These are phyloP conservation scores for Lasioglossum marginatum DNA, from an alignment of 2,888 invertebrate genomes.

Conservation along the genomic window DNA sequence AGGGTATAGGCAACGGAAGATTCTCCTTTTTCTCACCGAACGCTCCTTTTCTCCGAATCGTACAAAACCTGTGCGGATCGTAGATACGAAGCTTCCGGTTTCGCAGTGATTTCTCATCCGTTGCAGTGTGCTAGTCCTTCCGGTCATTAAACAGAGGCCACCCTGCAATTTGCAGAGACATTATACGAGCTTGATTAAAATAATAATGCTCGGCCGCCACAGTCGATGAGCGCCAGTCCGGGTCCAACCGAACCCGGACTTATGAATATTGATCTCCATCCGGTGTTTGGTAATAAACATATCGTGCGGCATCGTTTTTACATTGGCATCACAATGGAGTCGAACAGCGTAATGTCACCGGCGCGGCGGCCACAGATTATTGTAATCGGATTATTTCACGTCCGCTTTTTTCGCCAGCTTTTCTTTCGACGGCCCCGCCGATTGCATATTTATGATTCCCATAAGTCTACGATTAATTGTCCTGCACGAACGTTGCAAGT, in stretches of 20 bases:
- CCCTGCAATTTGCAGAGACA: slow-evolving; percentile 73
- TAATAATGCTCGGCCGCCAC: slow-evolving; percentile 74
- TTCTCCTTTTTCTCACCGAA: slow-evolving; percentile 12
- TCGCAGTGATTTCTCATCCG: slow-evolving; percentile 67
- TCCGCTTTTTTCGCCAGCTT: slow-evolving; percentile 37
- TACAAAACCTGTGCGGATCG: slow-evolving; percentile 33
- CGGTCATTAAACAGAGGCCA: slow-evolving; percentile 76
- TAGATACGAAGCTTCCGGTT: slow-evolving; percentile 59
- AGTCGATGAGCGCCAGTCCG: slow-evolving; percentile 66
- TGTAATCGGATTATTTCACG: slow-evolving; percentile 63
- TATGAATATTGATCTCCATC: slow-evolving; percentile 81
- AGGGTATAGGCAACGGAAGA: not conserved
- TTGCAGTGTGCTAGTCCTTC: slow-evolving; percentile 73
- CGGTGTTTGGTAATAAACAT: slow-evolving; percentile 73
- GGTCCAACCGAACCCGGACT: slow-evolving; percentile 63
- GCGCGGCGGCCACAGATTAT: slow-evolving; percentile 60
- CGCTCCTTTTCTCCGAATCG: slow-evolving; percentile 6
- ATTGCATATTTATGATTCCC: slow-evolving; percentile 54
- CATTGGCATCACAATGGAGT: slow-evolving; percentile 67
- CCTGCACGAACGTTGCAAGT: slow-evolving; percentile 13
- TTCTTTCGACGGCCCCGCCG: not conserved
- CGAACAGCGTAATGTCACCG: slow-evolving; percentile 61
- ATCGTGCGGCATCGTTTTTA: slow-evolving; percentile 67
- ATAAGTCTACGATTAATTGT: slow-evolving; percentile 54
- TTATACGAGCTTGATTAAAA: slow-evolving; percentile 75